phyloP scores from a whole-genome alignment of 2,888 invertebrate species.

The Lacanobia oleracea region DNA sequence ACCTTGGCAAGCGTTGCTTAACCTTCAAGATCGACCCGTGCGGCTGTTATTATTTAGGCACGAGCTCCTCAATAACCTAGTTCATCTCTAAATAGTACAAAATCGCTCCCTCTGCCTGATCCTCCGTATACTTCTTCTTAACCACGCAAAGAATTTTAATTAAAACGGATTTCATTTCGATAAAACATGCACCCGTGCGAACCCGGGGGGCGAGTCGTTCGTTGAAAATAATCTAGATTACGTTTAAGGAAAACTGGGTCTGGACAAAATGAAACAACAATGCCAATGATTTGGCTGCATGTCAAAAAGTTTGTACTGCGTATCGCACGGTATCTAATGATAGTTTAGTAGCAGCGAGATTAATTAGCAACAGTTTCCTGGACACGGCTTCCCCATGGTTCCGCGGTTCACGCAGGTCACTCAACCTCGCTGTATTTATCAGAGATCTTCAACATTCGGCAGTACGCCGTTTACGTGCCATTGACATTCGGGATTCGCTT shows the following conservation, averaged over 20 bases:
- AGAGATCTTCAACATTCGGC: conserved; percentile 63
- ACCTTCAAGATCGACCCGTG: too few relatives aligned
- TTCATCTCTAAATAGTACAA: neutral
- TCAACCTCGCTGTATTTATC: conserved; percentile 81
- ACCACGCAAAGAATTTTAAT: neutral
- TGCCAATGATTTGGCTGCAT: conserved; percentile 63
- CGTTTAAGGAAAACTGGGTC: conserved; percentile 12
- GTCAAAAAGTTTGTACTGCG: conserved; percentile 65
- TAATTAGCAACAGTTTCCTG: conserved; percentile 73
- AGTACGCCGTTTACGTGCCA: conserved; percentile 80
- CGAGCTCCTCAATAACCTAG: too few relatives aligned
- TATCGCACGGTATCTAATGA: conserved; percentile 65
- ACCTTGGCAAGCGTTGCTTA: too few relatives aligned
- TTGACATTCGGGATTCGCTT: conserved; percentile 82
- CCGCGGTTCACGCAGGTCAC: conserved; percentile 73
- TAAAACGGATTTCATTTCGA: neutral
- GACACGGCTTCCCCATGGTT: conserved; percentile 67
- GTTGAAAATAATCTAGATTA: conserved; percentile 13
- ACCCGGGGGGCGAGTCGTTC: neutral
- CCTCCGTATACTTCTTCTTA: neutral
- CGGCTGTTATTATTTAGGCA: too few relatives aligned
- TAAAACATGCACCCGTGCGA: neutral
- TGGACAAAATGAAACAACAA: conserved; percentile 29
- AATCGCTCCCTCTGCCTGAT: neutral
- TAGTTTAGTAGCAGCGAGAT: conserved; percentile 63